These are phyloP conservation scores for Trilocha varians DNA, from an alignment of 2,888 invertebrate species.

Conservation along the genomic window DNA sequence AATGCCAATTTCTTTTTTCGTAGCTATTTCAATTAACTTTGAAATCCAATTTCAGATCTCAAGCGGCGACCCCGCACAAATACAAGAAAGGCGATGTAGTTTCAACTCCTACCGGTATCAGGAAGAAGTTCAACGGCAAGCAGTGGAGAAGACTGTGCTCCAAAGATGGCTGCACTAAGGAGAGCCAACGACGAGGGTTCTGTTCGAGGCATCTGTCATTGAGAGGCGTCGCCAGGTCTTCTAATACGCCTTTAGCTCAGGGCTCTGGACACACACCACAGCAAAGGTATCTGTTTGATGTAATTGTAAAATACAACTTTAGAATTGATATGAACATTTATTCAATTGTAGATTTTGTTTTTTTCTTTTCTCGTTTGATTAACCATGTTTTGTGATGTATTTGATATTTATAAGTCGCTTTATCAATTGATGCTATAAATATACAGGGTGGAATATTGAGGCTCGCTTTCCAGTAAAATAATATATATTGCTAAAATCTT, in stretches of 20 bases:
- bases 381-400: too few relatives aligned
- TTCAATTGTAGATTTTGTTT: too few relatives aligned
- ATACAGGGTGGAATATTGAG: too few relatives aligned
- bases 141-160: conserved; percentile 99
- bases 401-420: too few relatives aligned
- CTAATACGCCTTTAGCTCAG: conserved; percentile 59
- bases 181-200: conserved; percentile 96
- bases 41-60: conserved; percentile 74
- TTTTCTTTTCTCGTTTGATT: too few relatives aligned
- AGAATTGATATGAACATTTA: too few relatives aligned
- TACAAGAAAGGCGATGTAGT: conserved; percentile 98
- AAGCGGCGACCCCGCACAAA: conserved; percentile 94
- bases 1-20: too few relatives aligned
- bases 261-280: conserved; percentile 59
- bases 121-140: conserved; percentile 99
- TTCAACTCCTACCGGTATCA: conserved; percentile 93
- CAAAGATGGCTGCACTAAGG: conserved; percentile 91
- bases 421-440: too few relatives aligned
- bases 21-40: too few relatives aligned
- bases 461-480: too few relatives aligned
- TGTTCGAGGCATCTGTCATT: conserved; percentile 97
- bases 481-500: too few relatives aligned
- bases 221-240: conserved; percentile 76
- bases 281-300: conserved; percentile 40
- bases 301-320: too few relatives aligned